These are phyloP conservation scores for Petromus typicus DNA, from an alignment of 2,113 vertebrate genomes.

Conservation along the genomic window DNA sequence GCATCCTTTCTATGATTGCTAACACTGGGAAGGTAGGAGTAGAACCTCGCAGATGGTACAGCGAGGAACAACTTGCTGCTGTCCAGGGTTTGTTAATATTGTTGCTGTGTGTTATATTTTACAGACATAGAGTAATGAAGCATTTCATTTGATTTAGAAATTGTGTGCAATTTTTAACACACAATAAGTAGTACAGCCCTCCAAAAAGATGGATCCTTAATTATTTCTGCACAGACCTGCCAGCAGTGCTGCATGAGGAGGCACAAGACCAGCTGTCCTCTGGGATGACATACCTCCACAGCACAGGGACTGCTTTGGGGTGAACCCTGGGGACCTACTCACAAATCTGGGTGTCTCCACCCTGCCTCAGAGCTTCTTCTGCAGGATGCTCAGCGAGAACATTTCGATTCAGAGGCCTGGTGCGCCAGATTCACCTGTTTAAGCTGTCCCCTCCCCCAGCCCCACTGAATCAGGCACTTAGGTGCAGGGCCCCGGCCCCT, in stretches of 20 bases:
- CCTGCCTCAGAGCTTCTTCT: background rate
- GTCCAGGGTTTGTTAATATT: background rate
- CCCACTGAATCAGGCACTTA: background rate
- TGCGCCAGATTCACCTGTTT: background rate
- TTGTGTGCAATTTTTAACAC: background rate
- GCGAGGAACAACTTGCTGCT: background rate
- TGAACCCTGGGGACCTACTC: background rate
- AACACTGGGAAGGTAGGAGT: background rate
- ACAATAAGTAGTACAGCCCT: background rate
- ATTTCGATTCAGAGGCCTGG: background rate
- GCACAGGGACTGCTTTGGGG: background rate
- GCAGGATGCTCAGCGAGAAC: background rate
- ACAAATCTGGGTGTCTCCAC: background rate
- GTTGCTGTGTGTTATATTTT: background rate
- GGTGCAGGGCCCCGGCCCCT: background rate
- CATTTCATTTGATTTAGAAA: background rate
- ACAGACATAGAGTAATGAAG: background rate
- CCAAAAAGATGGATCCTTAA: background rate
- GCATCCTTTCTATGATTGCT: background rate
- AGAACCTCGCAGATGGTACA: background rate
- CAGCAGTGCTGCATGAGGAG: rapidly evolving
- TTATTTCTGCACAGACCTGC: background rate
- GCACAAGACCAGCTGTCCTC: background rate
- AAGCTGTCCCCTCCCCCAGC: background rate
- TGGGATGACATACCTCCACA: too few relatives aligned